Evolutionary conservation across 2,113 vertebrate genomes (phyloP).

Genomic region (Isurus oxyrinchus): DNA sequence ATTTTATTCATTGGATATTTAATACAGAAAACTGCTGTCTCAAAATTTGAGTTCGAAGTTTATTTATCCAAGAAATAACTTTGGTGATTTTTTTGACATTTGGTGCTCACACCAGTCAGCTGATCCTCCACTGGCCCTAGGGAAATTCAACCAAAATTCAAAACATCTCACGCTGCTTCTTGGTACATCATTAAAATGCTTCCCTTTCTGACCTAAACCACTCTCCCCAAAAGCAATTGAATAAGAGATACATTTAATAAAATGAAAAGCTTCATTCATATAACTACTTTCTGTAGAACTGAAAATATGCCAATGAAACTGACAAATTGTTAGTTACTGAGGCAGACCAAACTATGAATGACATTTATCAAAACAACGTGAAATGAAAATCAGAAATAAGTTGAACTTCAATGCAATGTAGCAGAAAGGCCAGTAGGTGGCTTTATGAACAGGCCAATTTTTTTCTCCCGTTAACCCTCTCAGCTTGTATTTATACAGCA

Average conservation of each 20-base stretch:
- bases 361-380: background rate
- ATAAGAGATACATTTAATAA: background rate
- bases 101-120: background rate
- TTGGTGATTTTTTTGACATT: background rate
- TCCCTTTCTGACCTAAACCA: background rate
- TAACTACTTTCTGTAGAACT: background rate
- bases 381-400: background rate
- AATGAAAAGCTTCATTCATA: background rate
- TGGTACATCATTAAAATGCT: background rate
- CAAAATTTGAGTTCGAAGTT: background rate
- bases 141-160: background rate
- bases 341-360: background rate
- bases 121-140: background rate
- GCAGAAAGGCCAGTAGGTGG: background rate
- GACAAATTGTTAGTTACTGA: background rate
- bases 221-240: background rate
- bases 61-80: background rate
- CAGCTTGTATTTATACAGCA: background rate
- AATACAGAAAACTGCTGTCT: background rate
- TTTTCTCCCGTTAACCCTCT: background rate
- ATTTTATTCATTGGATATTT: background rate
- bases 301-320: background rate
- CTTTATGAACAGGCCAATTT: background rate
- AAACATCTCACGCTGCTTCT: background rate
- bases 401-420: background rate